Evolutionary conservation across 2,113 vertebrate species (phyloP), one percentile per base, ranked within the genome.

Genomic region (Hemiprocne comata): DNA sequence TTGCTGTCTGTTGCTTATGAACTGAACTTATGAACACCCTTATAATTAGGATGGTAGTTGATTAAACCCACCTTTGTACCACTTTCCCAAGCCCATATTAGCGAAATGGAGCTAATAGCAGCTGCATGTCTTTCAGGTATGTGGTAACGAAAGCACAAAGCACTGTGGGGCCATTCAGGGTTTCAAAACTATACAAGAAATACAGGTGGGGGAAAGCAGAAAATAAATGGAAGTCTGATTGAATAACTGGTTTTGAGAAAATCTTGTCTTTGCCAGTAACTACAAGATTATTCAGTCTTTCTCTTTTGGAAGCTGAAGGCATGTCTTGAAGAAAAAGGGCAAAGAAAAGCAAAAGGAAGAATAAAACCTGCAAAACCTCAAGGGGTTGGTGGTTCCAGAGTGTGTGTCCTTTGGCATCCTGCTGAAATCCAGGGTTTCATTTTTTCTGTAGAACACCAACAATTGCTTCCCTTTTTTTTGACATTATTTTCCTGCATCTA

Each of bases 201-300:
- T 6, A 12, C 38, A 95, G 92, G 88, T 86, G 40, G 54, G 72
- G 62, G 44, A 74, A 93, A 87, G 44, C 79, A 87, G 80, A 90
- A 85, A 44, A 36, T 87, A 92, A 95, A 77, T 91, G 12, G 90
- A 44, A 92, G 78, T 95, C 91, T 86, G 73, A 14, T 85, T 94
- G 89, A 95, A 91, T 85, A 71, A 86, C 90, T 93, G 79, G 36
- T 85, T 85, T 6, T 93, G 93, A 91, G 87, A 92, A 95, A 28
- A 44, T 88, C 71, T 94, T 86, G 48, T 95, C 89, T 85, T 89
- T 96, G 70, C 97, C 51, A 88, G 51, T 23, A 76, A 13, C 25
- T 75, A 10, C 62, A 89, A 93, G 34, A 79, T 85, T 53, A 57
- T 85, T 79, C 31, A 25, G 7, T 57, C 54, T 54, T 15, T 91